Evolutionary conservation across 2,113 vertebrate genomes (phyloP).

Genomic region (Datnioides undecimradiatus): DNA sequence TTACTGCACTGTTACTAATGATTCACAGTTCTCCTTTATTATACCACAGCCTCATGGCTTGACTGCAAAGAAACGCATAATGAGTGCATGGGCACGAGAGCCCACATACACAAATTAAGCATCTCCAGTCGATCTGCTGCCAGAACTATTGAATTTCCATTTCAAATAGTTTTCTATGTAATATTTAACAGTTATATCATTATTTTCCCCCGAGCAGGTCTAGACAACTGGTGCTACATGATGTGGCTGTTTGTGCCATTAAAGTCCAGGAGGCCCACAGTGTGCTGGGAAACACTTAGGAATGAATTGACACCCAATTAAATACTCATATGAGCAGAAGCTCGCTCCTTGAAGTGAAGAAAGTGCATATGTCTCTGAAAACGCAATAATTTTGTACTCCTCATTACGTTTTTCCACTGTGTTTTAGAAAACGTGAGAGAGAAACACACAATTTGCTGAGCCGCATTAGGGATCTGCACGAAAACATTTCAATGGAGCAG

Average conservation of each 20-base stretch:
- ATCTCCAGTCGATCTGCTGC: slow-evolving; percentile 36
- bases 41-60: slow-evolving; percentile 40
- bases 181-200: slow-evolving; percentile 41
- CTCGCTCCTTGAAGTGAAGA: slow-evolving; percentile 36
- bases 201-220: slow-evolving; percentile 4
- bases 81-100: slow-evolving; percentile 29
- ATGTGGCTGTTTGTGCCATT: slow-evolving; percentile 25
- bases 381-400: slow-evolving; percentile 44
- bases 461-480: slow-evolving; percentile 37
- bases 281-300: slow-evolving; percentile 25
- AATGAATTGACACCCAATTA: slow-evolving; percentile 68
- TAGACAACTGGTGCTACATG: neutral
- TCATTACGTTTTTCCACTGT: slow-evolving; percentile 52
- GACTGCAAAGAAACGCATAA: slow-evolving; percentile 57
- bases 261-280: slow-evolving; percentile 29
- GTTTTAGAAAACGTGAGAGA: slow-evolving; percentile 15
- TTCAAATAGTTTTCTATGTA: slow-evolving; percentile 39
- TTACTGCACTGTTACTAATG: slow-evolving; percentile 59
- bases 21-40: slow-evolving; percentile 64
- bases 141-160: slow-evolving; percentile 28
- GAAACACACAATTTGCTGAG: slow-evolving; percentile 32
- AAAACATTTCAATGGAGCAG: neutral
- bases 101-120: slow-evolving; percentile 43
- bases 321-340: slow-evolving; percentile 61
- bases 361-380: slow-evolving; percentile 44